Evolutionary conservation across 2,797 vertebrate genomes (phyloP), one percentile per base, ranked within the genome.

Genomic region (Ceryle rudis): DNA sequence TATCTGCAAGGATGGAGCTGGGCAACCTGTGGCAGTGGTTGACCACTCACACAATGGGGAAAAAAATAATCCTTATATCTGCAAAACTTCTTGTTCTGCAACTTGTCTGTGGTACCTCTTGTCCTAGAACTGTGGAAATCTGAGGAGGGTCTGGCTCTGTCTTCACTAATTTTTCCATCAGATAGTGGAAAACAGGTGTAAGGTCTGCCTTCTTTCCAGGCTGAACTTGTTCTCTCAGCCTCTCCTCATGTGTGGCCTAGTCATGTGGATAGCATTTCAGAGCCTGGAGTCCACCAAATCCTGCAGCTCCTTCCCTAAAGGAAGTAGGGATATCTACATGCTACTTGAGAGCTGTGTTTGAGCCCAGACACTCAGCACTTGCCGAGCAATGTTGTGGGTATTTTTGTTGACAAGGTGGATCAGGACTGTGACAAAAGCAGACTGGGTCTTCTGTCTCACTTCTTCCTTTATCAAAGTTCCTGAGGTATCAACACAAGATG

Each of bases 241-340:
- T 71, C 37, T 31, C 28, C 28, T 44, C 35, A 19, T 1, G 1
- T 31, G 23, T 0, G 2, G 13, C 29, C 31, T 41, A 14, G 14
- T 51, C 11, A 55, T 28, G 20, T 21, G 28, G 18, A 21, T 46
- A 42, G 29, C 11, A n/a, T 62, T 57, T 41, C n/a, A 62, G n/a
- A 72, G 28, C 28, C 41, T 65, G 14, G 58, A 81, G 37, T 13
- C 6, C n/a, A 57, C 25, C 13, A 51, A 13, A 33, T 12, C 60
- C 61, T 29, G 23, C 31, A 35, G 10, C 12, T 73, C 28, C 44
- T 64, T 37, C 58, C 26, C 33, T 29, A 39, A 44, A 61, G 49
- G 21, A 39, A 79, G 28, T 12, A 10, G 31, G 11, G 47, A 29
- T 16, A 14, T 75, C 42, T 14, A 37, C 23, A 10, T 14, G 8